Evolutionary conservation across 2,888 invertebrate species (phyloP).

Genomic region (Brenthis ino): DNA sequence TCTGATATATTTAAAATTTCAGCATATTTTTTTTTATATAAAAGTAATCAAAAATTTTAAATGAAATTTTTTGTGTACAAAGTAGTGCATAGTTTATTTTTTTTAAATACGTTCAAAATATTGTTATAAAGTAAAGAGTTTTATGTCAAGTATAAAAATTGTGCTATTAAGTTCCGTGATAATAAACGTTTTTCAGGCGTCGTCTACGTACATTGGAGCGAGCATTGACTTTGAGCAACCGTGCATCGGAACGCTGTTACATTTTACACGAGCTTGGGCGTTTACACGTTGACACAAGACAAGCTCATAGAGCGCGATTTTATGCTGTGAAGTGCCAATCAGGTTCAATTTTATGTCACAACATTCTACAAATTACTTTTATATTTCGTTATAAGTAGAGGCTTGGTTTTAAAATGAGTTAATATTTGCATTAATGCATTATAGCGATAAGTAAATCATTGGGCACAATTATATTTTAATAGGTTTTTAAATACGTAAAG

Average conservation of each 20-base stretch:
- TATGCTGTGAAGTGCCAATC: slow-evolving; percentile 68
- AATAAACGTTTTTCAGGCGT: slow-evolving; percentile 42
- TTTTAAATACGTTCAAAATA: not conserved
- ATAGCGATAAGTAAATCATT: no score
- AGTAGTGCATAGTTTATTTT: not conserved
- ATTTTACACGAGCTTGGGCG: slow-evolving; percentile 69
- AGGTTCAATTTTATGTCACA: slow-evolving; percentile 47
- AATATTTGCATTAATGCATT: no score
- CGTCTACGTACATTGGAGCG: slow-evolving; percentile 65
- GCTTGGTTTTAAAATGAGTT: no score
- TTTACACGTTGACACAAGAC: slow-evolving; percentile 63
- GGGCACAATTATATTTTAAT: no score
- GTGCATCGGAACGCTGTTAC: slow-evolving; percentile 66
- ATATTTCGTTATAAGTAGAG: not conserved
- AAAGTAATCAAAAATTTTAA: no score
- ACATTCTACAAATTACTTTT: not conserved
- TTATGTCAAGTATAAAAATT: not conserved
- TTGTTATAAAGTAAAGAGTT: not conserved
- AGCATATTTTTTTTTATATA: no score
- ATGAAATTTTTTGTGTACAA: no score
- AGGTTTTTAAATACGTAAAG: no score
- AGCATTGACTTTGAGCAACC: slow-evolving; percentile 55
- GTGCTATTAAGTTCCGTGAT: not conserved
- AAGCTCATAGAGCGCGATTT: slow-evolving; percentile 61
- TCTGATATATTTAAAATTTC: no score